These are phyloP conservation scores for Rhopalosiphum maidis DNA, from an alignment of 1,140 invertebrate species.

Conservation along the genomic window DNA sequence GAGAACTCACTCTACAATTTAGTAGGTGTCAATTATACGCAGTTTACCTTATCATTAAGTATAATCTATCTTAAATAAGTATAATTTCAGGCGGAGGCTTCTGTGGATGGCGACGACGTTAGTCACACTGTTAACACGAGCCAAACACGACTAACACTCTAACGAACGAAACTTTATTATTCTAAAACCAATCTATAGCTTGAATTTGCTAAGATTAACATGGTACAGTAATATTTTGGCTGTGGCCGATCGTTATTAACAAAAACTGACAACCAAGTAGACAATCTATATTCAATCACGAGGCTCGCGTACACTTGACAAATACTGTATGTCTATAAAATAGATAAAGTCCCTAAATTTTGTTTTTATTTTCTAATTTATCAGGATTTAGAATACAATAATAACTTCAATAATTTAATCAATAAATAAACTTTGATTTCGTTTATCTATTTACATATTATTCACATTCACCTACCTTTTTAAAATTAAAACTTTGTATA, in stretches of 20 bases:
- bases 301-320: neutral
- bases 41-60: neutral
- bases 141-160: neutral
- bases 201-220: neutral
- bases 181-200: neutral
- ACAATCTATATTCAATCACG: neutral
- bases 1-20: no score
- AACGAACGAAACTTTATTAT: neutral
- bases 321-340: no score
- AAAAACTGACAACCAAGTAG: neutral
- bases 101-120: neutral
- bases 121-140: neutral
- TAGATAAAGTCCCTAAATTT: neutral
- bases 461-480: neutral
- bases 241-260: neutral
- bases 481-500: neutral
- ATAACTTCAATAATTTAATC: neutral
- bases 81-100: neutral
- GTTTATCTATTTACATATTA: neutral
- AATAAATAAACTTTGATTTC: neutral
- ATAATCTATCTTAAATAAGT: neutral
- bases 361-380: neutral
- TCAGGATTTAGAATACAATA: neutral
- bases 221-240: neutral
- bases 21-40: no score